Conservation (phyloP, 2,113 vertebrate species). For the Eudorcas thomsonii region DNA sequence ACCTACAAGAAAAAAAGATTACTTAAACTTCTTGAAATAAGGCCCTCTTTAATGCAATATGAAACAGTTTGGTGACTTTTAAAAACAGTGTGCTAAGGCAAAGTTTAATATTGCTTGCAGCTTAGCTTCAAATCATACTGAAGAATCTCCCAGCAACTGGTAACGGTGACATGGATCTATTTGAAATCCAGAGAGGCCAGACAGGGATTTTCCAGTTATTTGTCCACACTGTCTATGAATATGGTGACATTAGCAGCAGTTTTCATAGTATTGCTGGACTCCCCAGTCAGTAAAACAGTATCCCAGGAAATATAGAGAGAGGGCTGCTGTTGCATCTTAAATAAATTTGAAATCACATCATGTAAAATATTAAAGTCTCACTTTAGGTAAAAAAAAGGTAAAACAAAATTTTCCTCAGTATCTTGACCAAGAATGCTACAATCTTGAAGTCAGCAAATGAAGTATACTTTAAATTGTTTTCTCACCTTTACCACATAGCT, state of each 20-base stretch:
- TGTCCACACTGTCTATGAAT: not conserved
- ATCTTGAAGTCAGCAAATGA: not conserved
- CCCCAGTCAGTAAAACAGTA: not conserved
- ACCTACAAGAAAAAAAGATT: constrained; percentile 83
- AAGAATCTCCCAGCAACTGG: not conserved
- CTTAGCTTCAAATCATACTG: not conserved
- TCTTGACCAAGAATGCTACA: not conserved
- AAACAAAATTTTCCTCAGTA: not conserved
- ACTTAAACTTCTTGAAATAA: not conserved
- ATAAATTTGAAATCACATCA: not conserved
- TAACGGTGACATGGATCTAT: not conserved
- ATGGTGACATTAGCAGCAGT: not conserved
- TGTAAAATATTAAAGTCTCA: not conserved
- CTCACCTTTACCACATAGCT: not conserved
- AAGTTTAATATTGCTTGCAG: not conserved
- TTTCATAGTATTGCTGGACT: not conserved
- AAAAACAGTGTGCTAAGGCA: not conserved
- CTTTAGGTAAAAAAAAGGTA: not conserved
- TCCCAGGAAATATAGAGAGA: not conserved
- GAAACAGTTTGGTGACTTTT: not conserved
- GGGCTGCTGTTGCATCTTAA: not conserved
- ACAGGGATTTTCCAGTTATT: not conserved
- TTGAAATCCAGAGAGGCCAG: not conserved
- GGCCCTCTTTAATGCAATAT: not conserved
- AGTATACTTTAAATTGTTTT: not conserved